Percentiles rank a stretch among this genome's conserved stretches.
These are phyloP conservation scores for Eumeta japonica DNA, from an alignment of 1,140 invertebrate species.

Conservation along the genomic window DNA sequence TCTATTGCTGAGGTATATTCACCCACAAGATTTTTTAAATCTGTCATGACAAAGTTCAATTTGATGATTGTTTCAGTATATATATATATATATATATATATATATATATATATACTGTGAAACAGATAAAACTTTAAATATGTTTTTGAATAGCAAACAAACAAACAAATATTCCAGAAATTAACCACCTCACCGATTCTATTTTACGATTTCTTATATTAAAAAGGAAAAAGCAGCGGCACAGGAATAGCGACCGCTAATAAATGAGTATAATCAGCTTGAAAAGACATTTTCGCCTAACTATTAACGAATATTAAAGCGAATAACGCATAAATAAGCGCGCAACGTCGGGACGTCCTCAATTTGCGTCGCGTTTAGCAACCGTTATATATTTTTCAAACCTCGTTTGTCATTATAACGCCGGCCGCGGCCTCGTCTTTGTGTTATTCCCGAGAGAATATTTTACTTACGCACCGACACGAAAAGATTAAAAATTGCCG, in stretches of 20 bases:
- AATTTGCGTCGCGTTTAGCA: conserved; percentile 42
- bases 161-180: neutral
- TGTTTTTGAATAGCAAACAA: neutral
- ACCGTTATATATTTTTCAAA: conserved; percentile 44
- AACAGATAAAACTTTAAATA: neutral
- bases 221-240: neutral
- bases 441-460: conserved; percentile 11
- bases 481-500: neutral
- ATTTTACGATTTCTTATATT: neutral
- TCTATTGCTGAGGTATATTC: too few species aligned
- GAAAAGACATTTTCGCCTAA: conserved; percentile 35
- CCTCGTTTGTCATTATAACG: conserved; percentile 44
- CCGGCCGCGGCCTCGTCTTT: conserved; percentile 25
- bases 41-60: too few species aligned
- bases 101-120: neutral
- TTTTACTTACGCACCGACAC: conserved; percentile 2
- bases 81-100: neutral
- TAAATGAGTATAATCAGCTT: conserved; percentile 41
- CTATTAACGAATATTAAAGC: conserved; percentile 41
- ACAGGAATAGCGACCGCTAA: conserved; percentile 18
- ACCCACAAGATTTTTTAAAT: too few species aligned
- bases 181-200: neutral
- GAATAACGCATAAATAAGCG: conserved; percentile 47
- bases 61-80: too few species aligned
- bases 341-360: conserved; percentile 34